Evolutionary conservation across 2,113 vertebrate genomes (phyloP).

Genomic region (Prunella himalayana): DNA sequence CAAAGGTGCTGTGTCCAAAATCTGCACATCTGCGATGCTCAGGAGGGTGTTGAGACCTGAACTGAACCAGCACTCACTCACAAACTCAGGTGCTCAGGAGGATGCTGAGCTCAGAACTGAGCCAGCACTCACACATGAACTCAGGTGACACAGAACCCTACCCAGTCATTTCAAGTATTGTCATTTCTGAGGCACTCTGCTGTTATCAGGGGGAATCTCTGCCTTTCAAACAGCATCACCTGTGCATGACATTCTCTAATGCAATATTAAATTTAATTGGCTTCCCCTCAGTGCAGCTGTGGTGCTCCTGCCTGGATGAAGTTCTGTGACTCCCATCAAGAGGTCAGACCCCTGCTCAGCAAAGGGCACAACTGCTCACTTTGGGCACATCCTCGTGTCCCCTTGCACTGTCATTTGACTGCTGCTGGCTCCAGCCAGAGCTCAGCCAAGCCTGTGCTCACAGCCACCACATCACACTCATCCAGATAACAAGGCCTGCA

Average conservation of each 20-base stretch:
- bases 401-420: neutral
- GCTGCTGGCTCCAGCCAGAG: neutral
- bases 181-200: neutral
- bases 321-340: neutral
- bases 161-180: neutral
- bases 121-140: neutral
- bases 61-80: neutral
- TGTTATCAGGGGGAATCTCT: neutral
- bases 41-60: neutral
- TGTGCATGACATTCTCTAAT: neutral
- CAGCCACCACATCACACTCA: fast-evolving
- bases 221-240: neutral
- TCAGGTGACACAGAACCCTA: neutral
- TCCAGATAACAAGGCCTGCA: neutral
- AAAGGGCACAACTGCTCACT: fast-evolving
- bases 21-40: neutral
- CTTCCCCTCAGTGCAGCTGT: neutral
- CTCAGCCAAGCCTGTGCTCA: fast-evolving
- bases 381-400: fast-evolving
- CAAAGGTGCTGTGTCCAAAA: fast-evolving
- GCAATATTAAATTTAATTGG: neutral
- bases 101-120: neutral
- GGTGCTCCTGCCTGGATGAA: neutral
- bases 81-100: neutral
- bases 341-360: neutral